These are phyloP conservation scores for Odontocolon sp. DNA, from an alignment of 2,888 invertebrate genomes.

Conservation along the genomic window DNA sequence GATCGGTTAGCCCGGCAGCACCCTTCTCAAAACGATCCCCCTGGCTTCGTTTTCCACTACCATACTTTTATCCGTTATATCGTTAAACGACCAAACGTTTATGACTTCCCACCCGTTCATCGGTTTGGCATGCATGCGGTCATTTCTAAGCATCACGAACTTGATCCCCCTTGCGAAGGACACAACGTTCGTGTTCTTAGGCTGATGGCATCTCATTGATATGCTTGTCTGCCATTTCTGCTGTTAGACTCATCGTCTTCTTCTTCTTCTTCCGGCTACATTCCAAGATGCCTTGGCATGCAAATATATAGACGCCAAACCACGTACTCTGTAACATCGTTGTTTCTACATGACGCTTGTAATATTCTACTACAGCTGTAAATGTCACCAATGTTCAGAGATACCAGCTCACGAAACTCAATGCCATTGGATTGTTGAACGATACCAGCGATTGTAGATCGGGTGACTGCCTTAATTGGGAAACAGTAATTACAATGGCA, in stretches of 20 bases:
- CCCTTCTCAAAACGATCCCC: constrained; percentile 32
- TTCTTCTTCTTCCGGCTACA: constrained; percentile 11
- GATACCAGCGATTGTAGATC: no score
- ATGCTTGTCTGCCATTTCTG: background rate
- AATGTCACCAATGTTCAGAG: no score
- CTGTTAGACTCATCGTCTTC: constrained; percentile 2
- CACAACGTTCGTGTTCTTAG: background rate
- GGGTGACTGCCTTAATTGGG: no score
- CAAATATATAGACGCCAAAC: constrained; percentile 25
- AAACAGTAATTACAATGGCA: no score
- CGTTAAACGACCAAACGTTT: constrained; percentile 66
- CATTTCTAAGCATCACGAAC: constrained; percentile 72
- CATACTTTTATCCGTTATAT: constrained; percentile 59
- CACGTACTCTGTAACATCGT: background rate
- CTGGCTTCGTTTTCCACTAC: constrained; percentile 34
- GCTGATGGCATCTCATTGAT: background rate
- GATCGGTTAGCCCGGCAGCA: constrained; percentile 39
- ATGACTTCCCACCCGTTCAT: constrained; percentile 62
- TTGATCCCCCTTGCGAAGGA: background rate
- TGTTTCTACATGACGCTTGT: background rate
- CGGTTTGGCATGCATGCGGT: constrained; percentile 73
- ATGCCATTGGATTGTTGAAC: no score
- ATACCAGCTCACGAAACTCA: no score
- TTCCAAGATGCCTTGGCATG: background rate
- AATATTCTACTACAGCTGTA: background rate